phyloP scores from a whole-genome alignment of 2,888 invertebrate genomes.

The Podotricha telesiphe region DNA sequence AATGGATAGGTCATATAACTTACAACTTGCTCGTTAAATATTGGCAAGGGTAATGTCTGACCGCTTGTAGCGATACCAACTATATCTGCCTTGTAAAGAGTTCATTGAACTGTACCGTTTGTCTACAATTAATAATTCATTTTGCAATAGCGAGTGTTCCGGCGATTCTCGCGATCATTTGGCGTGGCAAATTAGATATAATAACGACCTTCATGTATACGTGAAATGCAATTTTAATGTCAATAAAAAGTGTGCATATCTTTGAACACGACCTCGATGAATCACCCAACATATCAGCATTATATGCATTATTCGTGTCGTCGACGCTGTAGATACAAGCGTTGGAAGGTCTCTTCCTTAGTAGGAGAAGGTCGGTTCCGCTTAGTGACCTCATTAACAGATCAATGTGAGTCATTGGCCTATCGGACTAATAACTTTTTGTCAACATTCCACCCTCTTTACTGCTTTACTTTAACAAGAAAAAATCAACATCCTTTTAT shows the following conservation, averaged over 20 bases:
- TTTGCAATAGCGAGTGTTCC: constrained; percentile 50
- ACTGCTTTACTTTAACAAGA: constrained; percentile 15
- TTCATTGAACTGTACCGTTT: constrained; percentile 67
- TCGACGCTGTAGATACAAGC: constrained; percentile 24
- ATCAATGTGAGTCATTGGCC: constrained; percentile 56
- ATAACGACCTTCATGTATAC: constrained; percentile 15
- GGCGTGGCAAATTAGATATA: constrained; percentile 27
- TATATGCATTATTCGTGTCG: constrained; percentile 37
- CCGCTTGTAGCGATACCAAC: constrained; percentile 48
- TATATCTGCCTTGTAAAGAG: constrained; percentile 52
- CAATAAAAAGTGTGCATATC: constrained; percentile 15
- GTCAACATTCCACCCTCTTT: constrained; percentile 33
- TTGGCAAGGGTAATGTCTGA: constrained; percentile 48
- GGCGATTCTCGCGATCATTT: constrained; percentile 33
- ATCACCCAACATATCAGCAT: constrained; percentile 28
- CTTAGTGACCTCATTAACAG: constrained; percentile 56
- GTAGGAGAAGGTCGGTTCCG: constrained; percentile 57
- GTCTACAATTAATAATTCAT: constrained; percentile 77
- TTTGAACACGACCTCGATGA: constrained; percentile 29
- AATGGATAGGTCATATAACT: neutral
- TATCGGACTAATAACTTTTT: constrained; percentile 39
- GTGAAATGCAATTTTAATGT: constrained; percentile 20
- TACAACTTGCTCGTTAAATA: constrained; percentile 30
- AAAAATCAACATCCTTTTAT: neutral
- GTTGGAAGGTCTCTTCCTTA: constrained; percentile 48